These are phyloP conservation scores for Cosmopolites sordidus DNA, from an alignment of 2,888 invertebrate genomes.

Conservation along the genomic window DNA sequence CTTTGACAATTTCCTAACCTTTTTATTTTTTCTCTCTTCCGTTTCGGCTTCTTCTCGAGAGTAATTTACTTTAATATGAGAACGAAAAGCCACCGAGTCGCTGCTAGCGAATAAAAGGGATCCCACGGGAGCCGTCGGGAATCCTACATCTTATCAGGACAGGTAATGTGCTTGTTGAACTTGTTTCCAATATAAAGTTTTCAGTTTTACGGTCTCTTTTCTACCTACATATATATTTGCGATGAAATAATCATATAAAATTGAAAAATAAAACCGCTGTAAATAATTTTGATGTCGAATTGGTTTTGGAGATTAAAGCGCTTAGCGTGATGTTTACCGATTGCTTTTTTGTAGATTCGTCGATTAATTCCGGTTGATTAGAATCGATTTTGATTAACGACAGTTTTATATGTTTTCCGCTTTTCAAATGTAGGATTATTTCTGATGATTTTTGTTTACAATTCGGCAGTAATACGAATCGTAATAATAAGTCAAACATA, in stretches of 20 bases:
- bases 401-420: too few relatives aligned
- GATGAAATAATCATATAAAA: conserved; percentile 4
- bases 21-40: neutral
- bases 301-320: too few relatives aligned
- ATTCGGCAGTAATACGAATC: too few relatives aligned
- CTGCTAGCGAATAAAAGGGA: conserved; percentile 6
- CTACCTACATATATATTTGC: neutral
- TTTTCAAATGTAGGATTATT: too few relatives aligned
- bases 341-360: too few relatives aligned
- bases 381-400: too few relatives aligned
- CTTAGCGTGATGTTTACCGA: too few relatives aligned
- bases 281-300: too few relatives aligned
- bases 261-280: neutral
- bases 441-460: too few relatives aligned
- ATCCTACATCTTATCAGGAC: conserved; percentile 13
- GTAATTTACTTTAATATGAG: conserved; percentile 15
- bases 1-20: conserved; percentile 10
- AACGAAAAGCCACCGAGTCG: conserved; percentile 9
- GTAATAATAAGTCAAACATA: too few relatives aligned
- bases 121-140: conserved; percentile 7
- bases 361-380: too few relatives aligned
- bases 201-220: conserved; percentile 4
- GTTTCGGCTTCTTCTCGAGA: conserved; percentile 4
- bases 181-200: conserved; percentile 15
- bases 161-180: conserved; percentile 15